Conservation (phyloP, 2,113 vertebrate genomes). For the Sebastes fasciatus region DNA sequence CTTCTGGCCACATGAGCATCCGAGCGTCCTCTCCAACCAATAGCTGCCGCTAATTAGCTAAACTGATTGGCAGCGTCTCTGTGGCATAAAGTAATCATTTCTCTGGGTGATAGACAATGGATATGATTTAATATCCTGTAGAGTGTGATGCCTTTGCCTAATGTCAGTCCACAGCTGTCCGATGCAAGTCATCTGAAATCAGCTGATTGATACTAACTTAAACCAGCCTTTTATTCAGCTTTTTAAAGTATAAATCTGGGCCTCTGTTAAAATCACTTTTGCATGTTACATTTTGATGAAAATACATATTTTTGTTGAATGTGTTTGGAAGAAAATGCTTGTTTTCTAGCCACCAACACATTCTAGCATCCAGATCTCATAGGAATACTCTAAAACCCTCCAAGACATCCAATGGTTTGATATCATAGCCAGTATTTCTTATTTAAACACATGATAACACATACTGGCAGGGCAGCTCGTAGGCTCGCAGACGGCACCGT, state of each 20-base stretch:
- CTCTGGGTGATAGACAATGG: neutral
- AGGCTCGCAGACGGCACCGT: neutral
- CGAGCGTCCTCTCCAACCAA: neutral
- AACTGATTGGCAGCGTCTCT: slow-evolving; percentile 1
- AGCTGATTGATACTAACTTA: neutral
- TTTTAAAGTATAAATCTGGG: neutral
- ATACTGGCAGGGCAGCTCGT: slow-evolving; percentile 3
- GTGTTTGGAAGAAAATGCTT: slow-evolving; percentile 22
- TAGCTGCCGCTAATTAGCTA: slow-evolving; percentile 25
- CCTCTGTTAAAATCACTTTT: slow-evolving; percentile 11
- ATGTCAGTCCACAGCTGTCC: neutral
- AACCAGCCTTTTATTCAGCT: neutral
- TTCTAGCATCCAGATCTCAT: neutral
- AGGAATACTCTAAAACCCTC: slow-evolving; percentile 2
- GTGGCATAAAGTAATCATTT: slow-evolving; percentile 11
- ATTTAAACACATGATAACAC: slow-evolving; percentile 7
- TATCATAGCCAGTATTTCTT: slow-evolving; percentile 14
- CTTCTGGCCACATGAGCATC: slow-evolving; percentile 46
- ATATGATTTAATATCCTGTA: neutral
- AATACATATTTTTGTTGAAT: neutral
- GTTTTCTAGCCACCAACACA: slow-evolving; percentile 12
- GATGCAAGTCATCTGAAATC: neutral
- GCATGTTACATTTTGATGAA: neutral
- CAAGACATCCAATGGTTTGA: neutral
- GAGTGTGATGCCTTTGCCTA: neutral